These are phyloP conservation scores for Meteorus sp. DNA, from an alignment of 1,140 invertebrate species.

Conservation along the genomic window DNA sequence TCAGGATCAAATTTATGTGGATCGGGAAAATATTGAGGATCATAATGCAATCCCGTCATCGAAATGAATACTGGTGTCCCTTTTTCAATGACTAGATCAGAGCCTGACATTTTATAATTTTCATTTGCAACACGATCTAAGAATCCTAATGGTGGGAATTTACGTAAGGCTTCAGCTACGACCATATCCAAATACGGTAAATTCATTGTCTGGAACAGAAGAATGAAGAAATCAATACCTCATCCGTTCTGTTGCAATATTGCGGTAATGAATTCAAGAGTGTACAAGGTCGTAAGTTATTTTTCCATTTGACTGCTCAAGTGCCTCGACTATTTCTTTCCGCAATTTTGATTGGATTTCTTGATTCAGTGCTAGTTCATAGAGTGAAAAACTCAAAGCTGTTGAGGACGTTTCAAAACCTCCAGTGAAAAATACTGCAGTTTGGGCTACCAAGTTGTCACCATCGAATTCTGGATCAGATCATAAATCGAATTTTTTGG, in stretches of 20 bases:
- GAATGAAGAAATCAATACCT: too few relatives aligned
- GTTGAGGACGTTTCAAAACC: conserved; percentile 64
- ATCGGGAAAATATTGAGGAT: conserved; percentile 42
- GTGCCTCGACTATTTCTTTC: conserved; percentile 62
- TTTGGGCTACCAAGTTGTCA: conserved; percentile 39
- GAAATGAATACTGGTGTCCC: conserved; percentile 38
- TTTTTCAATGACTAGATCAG: conserved; percentile 44
- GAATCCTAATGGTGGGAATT: conserved; percentile 66
- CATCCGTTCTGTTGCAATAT: too few relatives aligned
- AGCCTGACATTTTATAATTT: conserved; percentile 52
- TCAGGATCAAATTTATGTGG: conserved; percentile 42
- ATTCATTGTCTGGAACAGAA: too few relatives aligned
- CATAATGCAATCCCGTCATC: conserved; percentile 49
- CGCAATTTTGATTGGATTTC: conserved; percentile 54
- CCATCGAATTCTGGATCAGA: conserved; percentile 41
- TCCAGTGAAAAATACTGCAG: conserved; percentile 56
- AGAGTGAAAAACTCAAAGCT: conserved; percentile 51
- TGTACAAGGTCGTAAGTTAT: too few relatives aligned
- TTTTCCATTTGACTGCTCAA: too few relatives aligned
- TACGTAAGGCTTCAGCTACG: conserved; percentile 52
- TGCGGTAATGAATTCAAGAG: too few relatives aligned
- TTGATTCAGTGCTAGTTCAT: conserved; percentile 50
- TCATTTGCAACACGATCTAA: conserved; percentile 58
- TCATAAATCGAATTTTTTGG: not conserved
- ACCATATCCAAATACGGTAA: conserved; percentile 44